phyloP scores from a whole-genome alignment of 2,888 invertebrate species.

The Osedax fenrisi region DNA sequence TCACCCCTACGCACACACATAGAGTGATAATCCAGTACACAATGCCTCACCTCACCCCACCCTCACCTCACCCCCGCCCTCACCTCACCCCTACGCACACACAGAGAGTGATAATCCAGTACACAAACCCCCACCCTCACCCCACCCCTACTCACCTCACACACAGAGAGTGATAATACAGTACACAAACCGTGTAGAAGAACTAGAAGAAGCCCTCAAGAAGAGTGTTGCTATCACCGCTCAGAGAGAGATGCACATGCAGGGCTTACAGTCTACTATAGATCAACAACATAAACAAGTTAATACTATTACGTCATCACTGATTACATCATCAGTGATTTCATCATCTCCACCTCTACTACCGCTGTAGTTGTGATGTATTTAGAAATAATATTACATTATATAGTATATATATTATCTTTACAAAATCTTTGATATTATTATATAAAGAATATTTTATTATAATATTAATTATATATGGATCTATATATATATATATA shows the following conservation, averaged over 20 bases:
- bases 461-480: no score
- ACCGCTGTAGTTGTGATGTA: no score
- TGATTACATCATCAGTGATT: no score
- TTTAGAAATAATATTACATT: no score
- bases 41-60: neutral
- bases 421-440: no score
- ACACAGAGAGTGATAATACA: constrained; percentile 37
- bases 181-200: constrained; percentile 57
- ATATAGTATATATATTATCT: no score
- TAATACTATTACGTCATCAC: no score
- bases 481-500: no score
- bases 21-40: no score
- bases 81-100: neutral
- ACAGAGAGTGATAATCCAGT: neutral
- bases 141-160: neutral
- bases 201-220: constrained; percentile 70
- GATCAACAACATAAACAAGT: constrained; percentile 45
- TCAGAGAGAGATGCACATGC: constrained; percentile 53
- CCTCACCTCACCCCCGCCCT: neutral
- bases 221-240: constrained; percentile 60
- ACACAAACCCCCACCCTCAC: neutral
- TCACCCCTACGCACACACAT: no score
- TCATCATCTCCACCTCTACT: no score
- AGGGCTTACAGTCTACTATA: constrained; percentile 50
- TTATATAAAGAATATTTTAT: no score